Conservation (phyloP, 2,888 invertebrate species). For the Keiferia lycopersicella region DNA sequence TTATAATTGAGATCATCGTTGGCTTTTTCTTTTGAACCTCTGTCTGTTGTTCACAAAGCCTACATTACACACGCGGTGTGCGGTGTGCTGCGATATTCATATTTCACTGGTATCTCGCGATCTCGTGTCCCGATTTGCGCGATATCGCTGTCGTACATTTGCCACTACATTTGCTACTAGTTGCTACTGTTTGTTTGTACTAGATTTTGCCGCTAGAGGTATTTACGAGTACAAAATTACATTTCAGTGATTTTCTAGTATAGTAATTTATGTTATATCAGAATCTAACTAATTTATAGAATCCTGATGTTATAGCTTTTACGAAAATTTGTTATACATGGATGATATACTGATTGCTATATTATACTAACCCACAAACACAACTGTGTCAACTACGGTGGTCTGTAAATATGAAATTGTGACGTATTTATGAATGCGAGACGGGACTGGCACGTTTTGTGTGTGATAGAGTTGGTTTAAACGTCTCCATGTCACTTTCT, state of each 20-base stretch:
- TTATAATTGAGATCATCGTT: not conserved
- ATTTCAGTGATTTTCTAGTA: not conserved
- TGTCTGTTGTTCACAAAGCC: constrained; percentile 33
- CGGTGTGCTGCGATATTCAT: constrained; percentile 68
- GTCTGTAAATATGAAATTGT: constrained; percentile 7
- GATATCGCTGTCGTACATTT: constrained; percentile 52
- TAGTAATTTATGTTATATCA: not conserved
- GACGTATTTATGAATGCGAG: constrained; percentile 14
- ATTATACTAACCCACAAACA: not conserved
- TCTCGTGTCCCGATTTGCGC: constrained; percentile 71
- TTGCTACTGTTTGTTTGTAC: constrained; percentile 38
- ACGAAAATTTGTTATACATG: not conserved
- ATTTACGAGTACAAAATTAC: constrained; percentile 6
- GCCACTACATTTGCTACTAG: constrained; percentile 57
- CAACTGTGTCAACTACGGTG: constrained; percentile 17
- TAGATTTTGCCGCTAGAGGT: constrained; percentile 17
- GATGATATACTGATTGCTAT: not conserved
- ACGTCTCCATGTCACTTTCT: constrained; percentile 4
- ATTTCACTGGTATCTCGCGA: constrained; percentile 68
- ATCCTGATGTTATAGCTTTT: not conserved
- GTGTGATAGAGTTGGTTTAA: not conserved
- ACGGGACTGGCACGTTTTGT: constrained; percentile 7
- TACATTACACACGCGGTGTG: constrained; percentile 31
- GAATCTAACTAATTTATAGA: not conserved
- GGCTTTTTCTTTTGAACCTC: no score